phyloP scores from a whole-genome alignment of 2,797 vertebrate species.

The Falco naumanni region DNA sequence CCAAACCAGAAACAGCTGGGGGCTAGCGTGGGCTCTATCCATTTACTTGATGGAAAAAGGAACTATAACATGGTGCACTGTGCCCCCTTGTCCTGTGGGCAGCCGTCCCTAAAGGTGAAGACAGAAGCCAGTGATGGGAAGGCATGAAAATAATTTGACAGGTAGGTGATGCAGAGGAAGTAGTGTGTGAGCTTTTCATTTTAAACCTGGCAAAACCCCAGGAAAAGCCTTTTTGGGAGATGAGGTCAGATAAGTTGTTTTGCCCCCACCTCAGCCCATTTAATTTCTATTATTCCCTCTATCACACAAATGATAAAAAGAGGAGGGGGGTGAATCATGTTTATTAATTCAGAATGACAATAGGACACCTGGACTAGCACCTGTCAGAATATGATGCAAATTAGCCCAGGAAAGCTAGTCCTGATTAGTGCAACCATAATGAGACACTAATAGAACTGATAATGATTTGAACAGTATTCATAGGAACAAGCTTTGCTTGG shows the following conservation, averaged over 20 bases:
- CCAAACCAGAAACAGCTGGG: accelerated
- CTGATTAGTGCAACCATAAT: slow-evolving; percentile 24
- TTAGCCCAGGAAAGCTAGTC: slow-evolving; percentile 37
- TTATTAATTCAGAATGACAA: slow-evolving; percentile 36
- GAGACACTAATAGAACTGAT: neutral
- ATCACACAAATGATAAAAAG: neutral
- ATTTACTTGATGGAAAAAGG: neutral
- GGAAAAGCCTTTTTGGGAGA: neutral
- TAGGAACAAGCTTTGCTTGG: neutral
- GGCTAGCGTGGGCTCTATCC: neutral
- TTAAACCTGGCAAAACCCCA: neutral
- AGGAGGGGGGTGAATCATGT: neutral
- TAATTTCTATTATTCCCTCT: neutral
- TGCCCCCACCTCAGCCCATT: neutral
- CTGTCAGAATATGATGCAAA: slow-evolving; percentile 68
- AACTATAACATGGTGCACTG: neutral
- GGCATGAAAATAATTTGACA: neutral
- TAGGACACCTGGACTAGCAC: slow-evolving; percentile 71
- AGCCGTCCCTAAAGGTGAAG: neutral
- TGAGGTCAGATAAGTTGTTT: neutral
- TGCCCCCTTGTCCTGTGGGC: neutral
- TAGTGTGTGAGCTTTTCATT: neutral
- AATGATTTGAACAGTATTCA: neutral
- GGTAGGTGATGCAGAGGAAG: neutral
- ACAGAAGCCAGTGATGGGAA: neutral